Evolutionary conservation across 1,140 invertebrate species (phyloP), one percentile per base, ranked within the genome.

Genomic region (Drosophila ironensis): DNA sequence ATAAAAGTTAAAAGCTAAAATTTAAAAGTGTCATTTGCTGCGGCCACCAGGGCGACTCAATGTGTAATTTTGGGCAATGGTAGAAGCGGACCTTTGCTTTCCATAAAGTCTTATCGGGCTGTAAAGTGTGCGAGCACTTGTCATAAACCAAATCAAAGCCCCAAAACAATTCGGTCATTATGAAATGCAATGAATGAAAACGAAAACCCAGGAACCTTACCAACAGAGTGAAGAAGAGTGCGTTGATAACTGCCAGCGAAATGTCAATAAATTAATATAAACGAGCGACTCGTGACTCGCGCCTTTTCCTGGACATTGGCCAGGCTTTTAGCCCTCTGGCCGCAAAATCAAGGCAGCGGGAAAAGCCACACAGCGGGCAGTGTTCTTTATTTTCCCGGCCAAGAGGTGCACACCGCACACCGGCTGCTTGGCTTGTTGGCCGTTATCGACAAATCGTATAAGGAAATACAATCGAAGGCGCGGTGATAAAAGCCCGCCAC

Each of bases 221-320:
- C 67, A 73, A 57, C 56, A 35, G 53, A 59, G 33, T 33, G 30
- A 27, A 46, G 41, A 63, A 47, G 28, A 48, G 37, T 66, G 30
- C 25, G 38, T 67, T 76, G 77, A 81, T 81, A 80, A 71, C 53
- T 80, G 38, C 38, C 48, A 73, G 54, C 56, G 37, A 72, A 82
- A 78, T 73, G 80, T 70, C 78, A 82, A 82, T 82, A 84, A 82
- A 82, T 84, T 84, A 84, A 84, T 84, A 78, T 78, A 84, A 82
- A 78, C 78, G 78, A 84, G 69, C 72, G 69, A 78, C 77, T 81
- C 77, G 77, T 81, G 77, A 81, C 77, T 75, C 28, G 40, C 38
- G 37, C 22, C 47, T 44, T 52, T 53, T 47, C 33, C 24, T 35
- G 42, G 30, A 37, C 42, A 4, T 37, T 38, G n/a, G 7, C 25